These are phyloP conservation scores for Dicranocentrus wangi DNA, from an alignment of 2,888 invertebrate species.

Conservation along the genomic window DNA sequence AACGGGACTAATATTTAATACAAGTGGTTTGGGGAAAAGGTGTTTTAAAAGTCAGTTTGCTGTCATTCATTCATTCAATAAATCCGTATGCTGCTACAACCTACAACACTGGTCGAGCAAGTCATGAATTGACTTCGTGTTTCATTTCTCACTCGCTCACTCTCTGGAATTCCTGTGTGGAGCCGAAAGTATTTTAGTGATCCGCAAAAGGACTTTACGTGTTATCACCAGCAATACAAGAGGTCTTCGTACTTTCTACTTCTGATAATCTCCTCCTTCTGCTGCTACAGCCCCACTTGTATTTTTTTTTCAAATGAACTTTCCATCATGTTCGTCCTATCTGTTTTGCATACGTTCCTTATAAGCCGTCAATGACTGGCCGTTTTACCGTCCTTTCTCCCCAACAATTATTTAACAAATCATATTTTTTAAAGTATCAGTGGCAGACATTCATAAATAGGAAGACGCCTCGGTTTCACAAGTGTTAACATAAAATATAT, in stretches of 20 bases:
- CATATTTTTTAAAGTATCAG: not conserved
- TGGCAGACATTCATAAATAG: slow-evolving; percentile 40
- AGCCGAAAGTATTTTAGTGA: slow-evolving; percentile 35
- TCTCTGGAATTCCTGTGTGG: slow-evolving; percentile 44
- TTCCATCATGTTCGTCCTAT: not conserved
- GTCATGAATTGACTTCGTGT: slow-evolving; percentile 64
- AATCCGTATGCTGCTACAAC: not conserved
- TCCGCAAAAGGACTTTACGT: slow-evolving; percentile 5
- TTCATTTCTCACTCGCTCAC: slow-evolving; percentile 25
- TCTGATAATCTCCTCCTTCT: slow-evolving; percentile 19
- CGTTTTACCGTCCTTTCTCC: slow-evolving; percentile 8
- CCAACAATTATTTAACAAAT: slow-evolving; percentile 4
- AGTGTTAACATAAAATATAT: slow-evolving; percentile 7
- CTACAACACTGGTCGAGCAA: slow-evolving; percentile 18
- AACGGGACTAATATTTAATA: slow-evolving; percentile 20
- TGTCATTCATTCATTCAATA: not conserved
- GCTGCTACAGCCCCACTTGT: not conserved
- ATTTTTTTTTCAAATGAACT: not conserved
- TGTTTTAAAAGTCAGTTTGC: slow-evolving; percentile 1
- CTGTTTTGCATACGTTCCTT: slow-evolving; percentile 48
- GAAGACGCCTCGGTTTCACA: slow-evolving; percentile 27
- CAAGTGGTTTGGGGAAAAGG: slow-evolving; percentile 33
- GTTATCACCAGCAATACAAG: slow-evolving; percentile 35
- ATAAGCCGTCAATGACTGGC: slow-evolving; percentile 47
- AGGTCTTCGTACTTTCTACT: slow-evolving; percentile 15